These are phyloP conservation scores for Psittacula derbiana DNA, from an alignment of 2,797 vertebrate genomes.

Conservation along the genomic window DNA sequence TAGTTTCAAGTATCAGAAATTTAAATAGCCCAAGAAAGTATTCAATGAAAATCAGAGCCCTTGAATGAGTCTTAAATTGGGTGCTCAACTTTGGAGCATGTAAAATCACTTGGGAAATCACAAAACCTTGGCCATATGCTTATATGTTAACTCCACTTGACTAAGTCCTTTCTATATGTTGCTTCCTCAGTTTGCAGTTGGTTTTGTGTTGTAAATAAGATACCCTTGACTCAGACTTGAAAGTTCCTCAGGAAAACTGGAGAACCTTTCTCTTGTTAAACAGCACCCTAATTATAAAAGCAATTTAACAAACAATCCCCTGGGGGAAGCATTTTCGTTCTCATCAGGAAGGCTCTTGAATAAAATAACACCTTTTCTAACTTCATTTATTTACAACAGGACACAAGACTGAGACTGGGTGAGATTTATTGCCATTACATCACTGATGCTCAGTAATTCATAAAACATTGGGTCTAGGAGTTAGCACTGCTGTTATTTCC, in stretches of 20 bases:
- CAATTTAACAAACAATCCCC: slow-evolving; percentile 59
- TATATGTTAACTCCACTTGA: slow-evolving; percentile 38
- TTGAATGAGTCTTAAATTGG: slow-evolving; percentile 11
- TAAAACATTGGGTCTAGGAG: slow-evolving; percentile 71
- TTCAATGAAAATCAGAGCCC: neutral
- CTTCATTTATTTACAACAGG: slow-evolving; percentile 70
- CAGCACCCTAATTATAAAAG: slow-evolving; percentile 43
- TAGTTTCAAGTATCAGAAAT: slow-evolving; percentile 3
- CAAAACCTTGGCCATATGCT: slow-evolving; percentile 34
- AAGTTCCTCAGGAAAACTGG: slow-evolving; percentile 32
- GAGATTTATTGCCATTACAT: slow-evolving; percentile 75
- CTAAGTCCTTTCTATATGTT: slow-evolving; percentile 32
- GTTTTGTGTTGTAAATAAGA: slow-evolving; percentile 58
- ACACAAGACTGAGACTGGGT: slow-evolving; percentile 61
- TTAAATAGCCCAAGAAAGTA: slow-evolving; percentile 5
- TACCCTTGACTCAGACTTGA: slow-evolving; percentile 19
- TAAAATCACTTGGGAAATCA: slow-evolving; percentile 40
- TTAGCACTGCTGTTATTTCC: slow-evolving; percentile 75
- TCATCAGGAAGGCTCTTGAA: slow-evolving; percentile 50
- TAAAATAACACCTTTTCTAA: slow-evolving; percentile 64
- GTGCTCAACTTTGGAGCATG: neutral
- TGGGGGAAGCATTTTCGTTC: neutral
- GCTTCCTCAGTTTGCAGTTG: slow-evolving; percentile 30
- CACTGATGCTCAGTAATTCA: slow-evolving; percentile 75
- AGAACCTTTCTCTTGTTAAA: slow-evolving; percentile 41